These are phyloP conservation scores for Cebidichthys violaceus DNA, from an alignment of 2,113 vertebrate genomes.

Conservation along the genomic window DNA sequence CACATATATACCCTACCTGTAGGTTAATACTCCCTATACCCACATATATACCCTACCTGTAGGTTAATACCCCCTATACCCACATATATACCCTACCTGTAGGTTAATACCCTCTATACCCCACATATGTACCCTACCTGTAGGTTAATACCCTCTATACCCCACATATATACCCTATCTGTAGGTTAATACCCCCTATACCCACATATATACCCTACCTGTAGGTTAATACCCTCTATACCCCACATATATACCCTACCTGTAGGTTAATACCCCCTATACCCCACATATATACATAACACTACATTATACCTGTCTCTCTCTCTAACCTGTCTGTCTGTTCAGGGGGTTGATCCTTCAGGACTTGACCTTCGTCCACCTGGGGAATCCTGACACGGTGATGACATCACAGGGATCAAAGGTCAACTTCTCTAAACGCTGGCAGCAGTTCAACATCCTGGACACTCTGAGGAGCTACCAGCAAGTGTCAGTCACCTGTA, in stretches of 20 bases:
- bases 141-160: conserved; percentile 83
- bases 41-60: conserved; percentile 85
- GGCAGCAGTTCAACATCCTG: conserved; percentile 98
- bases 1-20: conserved; percentile 82
- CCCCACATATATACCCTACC: conserved; percentile 87
- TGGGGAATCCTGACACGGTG: conserved; percentile 93
- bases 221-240: conserved; percentile 84
- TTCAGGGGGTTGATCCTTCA: conserved; percentile 86
- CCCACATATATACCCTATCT: conserved; percentile 78
- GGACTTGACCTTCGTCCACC: conserved; percentile 97
- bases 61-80: conserved; percentile 80
- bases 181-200: conserved; percentile 49
- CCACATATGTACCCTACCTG: conserved; percentile 88
- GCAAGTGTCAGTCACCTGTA: conserved; percentile 87
- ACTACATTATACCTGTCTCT: conserved; percentile 52
- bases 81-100: conserved; percentile 87
- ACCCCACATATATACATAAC: conserved; percentile 75
- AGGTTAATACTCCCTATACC: conserved; percentile 79
- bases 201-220: conserved; percentile 89
- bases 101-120: conserved; percentile 41
- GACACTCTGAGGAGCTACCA: conserved; percentile 95
- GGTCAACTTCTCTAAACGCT: conserved; percentile 96
- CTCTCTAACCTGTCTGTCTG: conserved; percentile 1
- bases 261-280: conserved; percentile 44
- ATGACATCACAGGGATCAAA: conserved; percentile 81